Evolutionary conservation across 2,113 vertebrate genomes (phyloP).

Genomic region (Salvator merianae): DNA sequence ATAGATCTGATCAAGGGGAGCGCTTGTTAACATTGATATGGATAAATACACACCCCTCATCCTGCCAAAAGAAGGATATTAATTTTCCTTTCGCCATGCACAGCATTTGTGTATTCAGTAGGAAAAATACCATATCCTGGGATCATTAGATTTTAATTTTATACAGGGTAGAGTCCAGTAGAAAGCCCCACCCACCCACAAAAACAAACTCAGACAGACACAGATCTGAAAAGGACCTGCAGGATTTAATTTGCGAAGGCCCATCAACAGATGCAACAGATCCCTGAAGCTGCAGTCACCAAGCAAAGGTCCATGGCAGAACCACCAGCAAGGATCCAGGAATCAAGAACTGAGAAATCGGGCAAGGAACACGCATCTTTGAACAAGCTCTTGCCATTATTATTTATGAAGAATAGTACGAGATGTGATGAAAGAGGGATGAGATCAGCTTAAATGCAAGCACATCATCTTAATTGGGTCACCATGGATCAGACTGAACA

Average conservation of each 20-base stretch:
- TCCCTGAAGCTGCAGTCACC: background rate
- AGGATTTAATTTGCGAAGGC: background rate
- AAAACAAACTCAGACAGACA: too few relatives aligned
- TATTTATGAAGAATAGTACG: conserved; percentile 15
- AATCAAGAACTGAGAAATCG: background rate
- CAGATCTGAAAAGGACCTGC: background rate
- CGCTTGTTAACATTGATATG: too few relatives aligned
- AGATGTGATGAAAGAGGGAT: background rate
- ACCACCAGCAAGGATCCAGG: too few relatives aligned
- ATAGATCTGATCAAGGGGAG: too few relatives aligned
- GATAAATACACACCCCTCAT: too few relatives aligned
- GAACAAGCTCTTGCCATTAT: background rate
- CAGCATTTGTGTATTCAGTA: background rate
- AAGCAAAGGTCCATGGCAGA: background rate
- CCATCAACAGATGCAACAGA: background rate
- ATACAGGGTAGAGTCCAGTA: background rate
- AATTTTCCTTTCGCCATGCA: background rate
- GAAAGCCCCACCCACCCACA: background rate
- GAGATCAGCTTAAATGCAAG: conserved; percentile 3
- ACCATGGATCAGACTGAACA: background rate
- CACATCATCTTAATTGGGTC: background rate
- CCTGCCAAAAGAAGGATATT: too few relatives aligned
- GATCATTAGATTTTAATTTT: background rate
- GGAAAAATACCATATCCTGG: background rate
- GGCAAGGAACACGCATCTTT: background rate